Conservation (phyloP, 2,888 invertebrate species). For the Syrphus vitripennis region DNA sequence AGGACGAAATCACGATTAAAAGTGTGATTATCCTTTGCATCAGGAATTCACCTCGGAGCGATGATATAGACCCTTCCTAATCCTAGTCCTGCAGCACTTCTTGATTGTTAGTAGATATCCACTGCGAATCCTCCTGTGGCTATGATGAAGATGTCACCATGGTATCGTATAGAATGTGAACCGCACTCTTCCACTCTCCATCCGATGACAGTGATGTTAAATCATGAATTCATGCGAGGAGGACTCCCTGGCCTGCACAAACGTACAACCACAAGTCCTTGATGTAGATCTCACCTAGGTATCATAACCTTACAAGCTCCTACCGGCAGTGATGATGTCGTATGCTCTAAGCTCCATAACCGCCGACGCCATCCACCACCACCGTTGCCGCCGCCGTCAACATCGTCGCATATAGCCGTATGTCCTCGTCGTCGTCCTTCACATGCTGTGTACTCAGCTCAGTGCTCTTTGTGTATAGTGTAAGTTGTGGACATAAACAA, state of each 20-base stretch:
- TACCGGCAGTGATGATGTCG: constrained; percentile 46
- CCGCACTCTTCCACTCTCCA: neutral
- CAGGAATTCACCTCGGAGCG: constrained; percentile 35
- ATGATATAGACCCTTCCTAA: constrained; percentile 53
- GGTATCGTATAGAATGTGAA: constrained; percentile 35
- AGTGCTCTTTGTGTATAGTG: constrained; percentile 8
- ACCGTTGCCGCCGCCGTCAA: neutral
- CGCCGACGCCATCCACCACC: neutral
- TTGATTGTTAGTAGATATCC: constrained; percentile 45
- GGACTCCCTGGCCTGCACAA: constrained; percentile 13
- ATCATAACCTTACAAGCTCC: constrained; percentile 61
- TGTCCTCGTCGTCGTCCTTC: constrained; percentile 25
- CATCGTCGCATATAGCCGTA: constrained; percentile 4
- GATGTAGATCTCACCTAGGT: constrained; percentile 70
- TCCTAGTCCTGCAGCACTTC: constrained; percentile 32
- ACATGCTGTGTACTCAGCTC: constrained; percentile 11
- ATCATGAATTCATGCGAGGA: constrained; percentile 59
- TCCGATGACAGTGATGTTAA: constrained; percentile 64
- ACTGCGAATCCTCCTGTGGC: constrained; percentile 35
- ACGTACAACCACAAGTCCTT: constrained; percentile 24
- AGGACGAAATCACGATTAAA: constrained; percentile 78
- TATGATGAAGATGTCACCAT: constrained; percentile 62
- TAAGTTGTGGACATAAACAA: constrained; percentile 51
- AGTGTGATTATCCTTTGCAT: constrained; percentile 80
- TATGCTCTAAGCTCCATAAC: neutral